A percentile compares a stretch with the other conserved stretches of the same genome.
These are phyloP conservation scores for Bombyx mandarina DNA, from an alignment of 1,140 invertebrate genomes.

Conservation along the genomic window DNA sequence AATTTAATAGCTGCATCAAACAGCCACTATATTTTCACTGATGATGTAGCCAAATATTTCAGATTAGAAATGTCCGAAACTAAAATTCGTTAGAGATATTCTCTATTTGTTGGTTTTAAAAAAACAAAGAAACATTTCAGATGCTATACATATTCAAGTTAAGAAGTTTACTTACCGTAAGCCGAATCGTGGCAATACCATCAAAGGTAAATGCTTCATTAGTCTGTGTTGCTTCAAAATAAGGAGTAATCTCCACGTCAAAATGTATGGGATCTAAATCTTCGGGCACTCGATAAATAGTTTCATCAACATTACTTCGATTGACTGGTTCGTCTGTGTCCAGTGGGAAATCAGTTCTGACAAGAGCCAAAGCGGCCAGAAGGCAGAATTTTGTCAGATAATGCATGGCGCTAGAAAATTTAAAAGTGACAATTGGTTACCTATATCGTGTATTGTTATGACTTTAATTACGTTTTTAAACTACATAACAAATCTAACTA, in stretches of 20 bases:
- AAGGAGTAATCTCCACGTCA: constrained; percentile 63
- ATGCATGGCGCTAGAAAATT: constrained; percentile 17
- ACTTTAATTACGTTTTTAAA: too few species aligned
- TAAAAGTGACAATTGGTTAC: too few species aligned
- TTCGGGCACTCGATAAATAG: constrained; percentile 45
- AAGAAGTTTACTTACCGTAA: constrained; percentile 34
- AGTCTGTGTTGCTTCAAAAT: constrained; percentile 62
- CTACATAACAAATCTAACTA: too few species aligned
- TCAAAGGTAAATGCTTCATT: constrained; percentile 73
- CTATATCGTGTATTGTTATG: too few species aligned
- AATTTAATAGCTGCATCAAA: too few species aligned
- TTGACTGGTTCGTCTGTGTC: constrained; percentile 23
- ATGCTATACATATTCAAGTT: too few species aligned
- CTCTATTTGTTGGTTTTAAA: too few species aligned
- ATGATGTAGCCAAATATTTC: too few species aligned
- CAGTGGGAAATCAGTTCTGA: constrained; percentile 32
- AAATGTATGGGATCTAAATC: constrained; percentile 47
- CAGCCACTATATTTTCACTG: too few species aligned
- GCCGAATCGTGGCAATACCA: constrained; percentile 72
- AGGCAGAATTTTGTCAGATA: constrained; percentile 17
- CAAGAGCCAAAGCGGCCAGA: constrained; percentile 24
- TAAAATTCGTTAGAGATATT: too few species aligned
- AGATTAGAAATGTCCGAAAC: too few species aligned
- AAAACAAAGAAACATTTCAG: too few species aligned
- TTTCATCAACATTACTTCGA: constrained; percentile 18